phyloP scores from a whole-genome alignment of 2,113 vertebrate genomes.

The Anolis sagrei region DNA sequence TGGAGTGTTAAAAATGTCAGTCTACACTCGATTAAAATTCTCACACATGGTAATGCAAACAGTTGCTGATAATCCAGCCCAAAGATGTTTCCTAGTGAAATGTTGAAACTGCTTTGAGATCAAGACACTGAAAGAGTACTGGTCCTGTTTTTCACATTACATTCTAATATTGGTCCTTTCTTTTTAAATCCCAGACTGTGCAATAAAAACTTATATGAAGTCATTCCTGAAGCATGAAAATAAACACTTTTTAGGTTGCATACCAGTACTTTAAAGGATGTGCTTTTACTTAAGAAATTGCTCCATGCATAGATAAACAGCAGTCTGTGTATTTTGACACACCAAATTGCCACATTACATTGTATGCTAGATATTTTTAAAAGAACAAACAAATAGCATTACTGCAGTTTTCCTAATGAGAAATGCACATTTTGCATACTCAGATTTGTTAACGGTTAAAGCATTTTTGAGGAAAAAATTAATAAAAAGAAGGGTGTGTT shows the following conservation, averaged over 20 bases:
- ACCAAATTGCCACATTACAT: slow-evolving; percentile 1
- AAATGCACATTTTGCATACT: slow-evolving; percentile 2
- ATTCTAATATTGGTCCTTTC: slow-evolving; percentile 21
- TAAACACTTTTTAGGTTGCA: slow-evolving; percentile 28
- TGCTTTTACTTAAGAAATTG: slow-evolving; percentile 9
- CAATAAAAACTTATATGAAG: slow-evolving; percentile 31
- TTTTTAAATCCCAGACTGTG: slow-evolving; percentile 29
- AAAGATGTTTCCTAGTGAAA: slow-evolving; percentile 1
- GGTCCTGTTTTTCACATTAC: slow-evolving; percentile 34
- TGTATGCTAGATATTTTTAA: neutral
- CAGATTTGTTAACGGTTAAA: neutral
- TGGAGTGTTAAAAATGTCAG: neutral
- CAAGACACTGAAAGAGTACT: neutral
- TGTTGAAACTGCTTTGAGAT: neutral
- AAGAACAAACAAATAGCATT: neutral
- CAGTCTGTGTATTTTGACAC: neutral
- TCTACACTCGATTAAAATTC: slow-evolving; percentile 14
- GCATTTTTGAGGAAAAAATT: slow-evolving; percentile 16
- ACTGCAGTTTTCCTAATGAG: neutral
- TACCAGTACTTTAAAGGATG: slow-evolving; percentile 12
- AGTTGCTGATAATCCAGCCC: slow-evolving; percentile 1
- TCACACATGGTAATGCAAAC: neutral
- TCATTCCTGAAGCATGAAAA: slow-evolving; percentile 43
- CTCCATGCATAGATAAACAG: neutral
- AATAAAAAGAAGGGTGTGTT: slow-evolving; percentile 5